These are phyloP conservation scores for Campopleginae sp. DNA, from an alignment of 2,888 invertebrate genomes.

Conservation along the genomic window DNA sequence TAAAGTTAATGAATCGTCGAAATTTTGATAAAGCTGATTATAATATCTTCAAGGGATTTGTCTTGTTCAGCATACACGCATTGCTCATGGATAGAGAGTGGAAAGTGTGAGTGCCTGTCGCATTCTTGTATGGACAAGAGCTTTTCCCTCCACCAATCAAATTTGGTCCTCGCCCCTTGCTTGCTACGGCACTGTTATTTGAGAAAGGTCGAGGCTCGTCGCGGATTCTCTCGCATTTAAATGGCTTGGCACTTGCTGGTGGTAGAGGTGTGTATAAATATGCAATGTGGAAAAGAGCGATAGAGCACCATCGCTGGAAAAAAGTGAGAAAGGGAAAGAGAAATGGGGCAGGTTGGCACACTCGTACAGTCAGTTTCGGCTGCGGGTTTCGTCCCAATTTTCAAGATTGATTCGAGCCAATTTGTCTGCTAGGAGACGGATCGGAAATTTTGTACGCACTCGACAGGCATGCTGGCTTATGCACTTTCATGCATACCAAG, in stretches of 20 bases:
- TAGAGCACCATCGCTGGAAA: constrained; percentile 22
- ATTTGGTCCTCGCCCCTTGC: constrained; percentile 32
- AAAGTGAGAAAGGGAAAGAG: constrained; percentile 42
- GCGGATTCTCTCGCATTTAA: constrained; percentile 72
- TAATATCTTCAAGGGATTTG: not conserved
- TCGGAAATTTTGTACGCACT: constrained; percentile 8
- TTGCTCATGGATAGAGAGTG: not conserved
- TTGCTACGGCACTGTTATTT: constrained; percentile 57
- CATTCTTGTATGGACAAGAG: not conserved
- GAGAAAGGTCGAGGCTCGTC: constrained; percentile 68
- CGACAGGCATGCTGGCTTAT: not conserved
- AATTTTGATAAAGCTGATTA: not conserved
- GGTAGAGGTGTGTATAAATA: constrained; percentile 72
- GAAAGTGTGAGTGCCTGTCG: not conserved
- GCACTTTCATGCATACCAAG: not conserved
- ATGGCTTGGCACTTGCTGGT: constrained; percentile 61
- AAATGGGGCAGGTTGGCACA: constrained; percentile 54
- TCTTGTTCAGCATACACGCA: not conserved
- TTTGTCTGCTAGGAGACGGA: constrained; percentile 59
- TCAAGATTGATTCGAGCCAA: constrained; percentile 75
- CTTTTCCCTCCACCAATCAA: constrained; percentile 33
- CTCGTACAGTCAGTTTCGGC: constrained; percentile 51
- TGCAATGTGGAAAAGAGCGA: constrained; percentile 70
- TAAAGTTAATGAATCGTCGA: not conserved
- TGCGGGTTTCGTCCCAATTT: constrained; percentile 74